A percentile compares a stretch with the other conserved stretches of the same genome.
phyloP scores from a whole-genome alignment of 2,797 vertebrate genomes.

The Furcifer pardalis region DNA sequence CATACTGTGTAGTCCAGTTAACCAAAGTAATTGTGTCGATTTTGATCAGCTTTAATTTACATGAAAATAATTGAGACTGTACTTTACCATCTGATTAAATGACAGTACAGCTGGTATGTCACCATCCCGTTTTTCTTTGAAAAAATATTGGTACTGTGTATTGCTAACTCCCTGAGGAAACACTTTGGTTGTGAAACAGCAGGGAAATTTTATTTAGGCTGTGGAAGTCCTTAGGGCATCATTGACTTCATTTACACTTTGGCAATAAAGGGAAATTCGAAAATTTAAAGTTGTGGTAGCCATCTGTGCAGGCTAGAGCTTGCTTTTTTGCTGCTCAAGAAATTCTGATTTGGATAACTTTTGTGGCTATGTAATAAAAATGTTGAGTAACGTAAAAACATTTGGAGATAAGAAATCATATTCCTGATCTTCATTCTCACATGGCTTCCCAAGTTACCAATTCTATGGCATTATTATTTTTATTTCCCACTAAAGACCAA shows the following conservation, averaged over 20 bases:
- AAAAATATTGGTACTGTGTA: not conserved
- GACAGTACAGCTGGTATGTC: slow-evolving; percentile 34
- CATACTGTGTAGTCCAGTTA: not conserved
- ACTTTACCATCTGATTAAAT: slow-evolving; percentile 35
- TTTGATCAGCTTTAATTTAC: slow-evolving; percentile 30
- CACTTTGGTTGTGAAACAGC: slow-evolving; percentile 40
- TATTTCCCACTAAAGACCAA: not conserved
- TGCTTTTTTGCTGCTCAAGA: slow-evolving; percentile 24
- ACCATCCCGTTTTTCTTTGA: not conserved
- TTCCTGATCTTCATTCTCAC: not conserved
- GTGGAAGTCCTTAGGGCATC: slow-evolving; percentile 51
- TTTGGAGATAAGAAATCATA: not conserved
- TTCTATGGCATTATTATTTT: slow-evolving; percentile 13
- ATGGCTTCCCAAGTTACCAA: not conserved
- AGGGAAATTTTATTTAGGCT: slow-evolving; percentile 49
- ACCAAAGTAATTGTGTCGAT: not conserved
- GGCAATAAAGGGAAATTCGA: slow-evolving; percentile 54
- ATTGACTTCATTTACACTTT: slow-evolving; percentile 62
- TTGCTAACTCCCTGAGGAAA: slow-evolving; percentile 25
- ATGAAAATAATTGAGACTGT: not conserved
- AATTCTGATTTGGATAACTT: slow-evolving; percentile 6
- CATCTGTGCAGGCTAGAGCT: slow-evolving; percentile 41
- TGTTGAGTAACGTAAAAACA: not conserved
- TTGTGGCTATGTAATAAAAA: not conserved
- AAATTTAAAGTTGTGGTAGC: slow-evolving; percentile 58